Conservation (phyloP, 2,888 invertebrate genomes). For the Charanyca ferruginea region DNA sequence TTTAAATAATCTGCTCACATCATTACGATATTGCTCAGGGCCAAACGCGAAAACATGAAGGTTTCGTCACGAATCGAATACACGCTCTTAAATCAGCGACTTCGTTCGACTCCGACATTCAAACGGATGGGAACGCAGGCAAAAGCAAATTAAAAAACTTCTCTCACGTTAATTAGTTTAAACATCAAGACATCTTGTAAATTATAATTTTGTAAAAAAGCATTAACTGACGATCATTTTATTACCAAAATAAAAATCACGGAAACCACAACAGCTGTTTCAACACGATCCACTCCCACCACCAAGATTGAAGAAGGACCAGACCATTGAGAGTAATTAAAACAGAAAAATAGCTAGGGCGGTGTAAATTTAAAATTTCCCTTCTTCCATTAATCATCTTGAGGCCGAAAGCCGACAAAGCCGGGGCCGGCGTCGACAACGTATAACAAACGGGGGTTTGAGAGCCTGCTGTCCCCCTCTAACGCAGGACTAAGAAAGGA, state of each 20-base stretch:
- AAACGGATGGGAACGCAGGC: no score
- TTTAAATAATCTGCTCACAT: no score
- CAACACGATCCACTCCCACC: constrained; percentile 32
- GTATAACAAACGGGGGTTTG: constrained; percentile 80
- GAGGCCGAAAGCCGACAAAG: constrained; percentile 77
- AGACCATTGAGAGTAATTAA: constrained; percentile 62
- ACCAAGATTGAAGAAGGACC: constrained; percentile 43
- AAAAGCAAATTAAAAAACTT: no score
- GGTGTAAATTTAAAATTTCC: constrained; percentile 79
- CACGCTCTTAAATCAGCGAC: no score
- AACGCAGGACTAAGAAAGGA: constrained; percentile 64
- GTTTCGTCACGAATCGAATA: no score
- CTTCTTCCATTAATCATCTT: constrained; percentile 81
- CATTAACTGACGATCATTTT: background rate
- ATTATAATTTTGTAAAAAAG: constrained; percentile 6
- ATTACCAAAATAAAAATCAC: constrained; percentile 25
- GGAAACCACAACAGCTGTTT: constrained; percentile 41
- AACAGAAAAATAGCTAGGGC: constrained; percentile 59
- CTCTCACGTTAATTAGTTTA: no score
- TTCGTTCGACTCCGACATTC: no score
- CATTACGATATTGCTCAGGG: no score
- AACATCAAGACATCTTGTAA: no score
- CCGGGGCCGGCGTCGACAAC: constrained; percentile 77
- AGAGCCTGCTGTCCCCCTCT: constrained; percentile 70
- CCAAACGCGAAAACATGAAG: no score